Evolutionary conservation across 2,113 vertebrate genomes (phyloP), one percentile per base, ranked within the genome.

Genomic region (Neodontobutis hainanensis): DNA sequence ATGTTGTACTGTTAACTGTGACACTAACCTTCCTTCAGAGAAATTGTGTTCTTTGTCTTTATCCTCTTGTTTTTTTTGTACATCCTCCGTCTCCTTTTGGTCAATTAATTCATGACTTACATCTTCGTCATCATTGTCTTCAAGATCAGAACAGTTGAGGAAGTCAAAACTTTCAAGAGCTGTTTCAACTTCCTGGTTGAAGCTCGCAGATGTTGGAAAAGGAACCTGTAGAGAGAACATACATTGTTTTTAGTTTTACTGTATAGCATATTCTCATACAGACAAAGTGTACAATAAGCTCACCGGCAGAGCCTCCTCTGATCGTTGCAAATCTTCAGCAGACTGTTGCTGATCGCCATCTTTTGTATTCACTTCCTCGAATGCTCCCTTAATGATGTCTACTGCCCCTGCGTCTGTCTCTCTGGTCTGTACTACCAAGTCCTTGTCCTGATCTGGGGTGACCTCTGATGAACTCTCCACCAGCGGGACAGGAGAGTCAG

Each of bases 151-250:
- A 15, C 93, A 94, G 65, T 99, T 95, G 68, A 99, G 95, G 75
- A 99, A 99, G 87, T 96, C 95, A 42, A 99, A 99, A 82, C 97
- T 99, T 86, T 96, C 97, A 9, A 99, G 92, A 0, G 96, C 97
- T 0, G 96, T 95, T 70, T 99, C 95, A 48, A 99, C 95, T 0
- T 97, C 95, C 82, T 95, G 91, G 72, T 91, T 99, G 62, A 98
- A 95, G 77, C 97, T 99, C 43, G 94, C 94, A 11, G 96, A 93
- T 76, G 95, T 96, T 11, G 93, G 93, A 75, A 94, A 96, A 63
- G 92, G 46, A 0, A 89, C 94, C 90, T 98, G 86, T 4, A 36
- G 62, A 78, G 47, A 53, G 52, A 55, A 56, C 14, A 81, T 40
- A 43, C 10, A 58, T 9, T 8, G 19, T 1, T 19, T 11, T 19